Conservation (phyloP, 2,113 vertebrate genomes). For the Spilogale gracilis region DNA sequence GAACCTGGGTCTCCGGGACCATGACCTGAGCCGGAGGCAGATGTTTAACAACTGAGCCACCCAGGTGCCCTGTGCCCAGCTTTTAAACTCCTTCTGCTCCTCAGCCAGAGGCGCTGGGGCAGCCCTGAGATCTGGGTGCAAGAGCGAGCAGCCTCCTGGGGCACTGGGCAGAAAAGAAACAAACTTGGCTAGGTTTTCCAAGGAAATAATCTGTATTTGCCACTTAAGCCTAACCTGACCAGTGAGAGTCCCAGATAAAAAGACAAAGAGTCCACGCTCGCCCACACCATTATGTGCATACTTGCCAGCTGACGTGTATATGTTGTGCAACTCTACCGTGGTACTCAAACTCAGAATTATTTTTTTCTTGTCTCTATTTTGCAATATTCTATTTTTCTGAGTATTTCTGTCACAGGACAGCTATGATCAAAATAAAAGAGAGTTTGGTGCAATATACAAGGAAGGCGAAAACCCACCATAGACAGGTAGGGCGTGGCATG, state of each 20-base stretch:
- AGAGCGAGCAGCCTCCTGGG: neutral
- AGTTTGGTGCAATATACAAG: neutral
- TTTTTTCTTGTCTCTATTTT: slow-evolving; percentile 28
- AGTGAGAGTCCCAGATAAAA: neutral
- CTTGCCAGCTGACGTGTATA: neutral
- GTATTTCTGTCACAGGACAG: neutral
- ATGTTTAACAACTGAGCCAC: no score
- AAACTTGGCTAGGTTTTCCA: neutral
- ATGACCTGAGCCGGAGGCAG: no score
- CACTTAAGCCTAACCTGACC: neutral
- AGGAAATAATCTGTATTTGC: neutral
- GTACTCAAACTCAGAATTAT: neutral
- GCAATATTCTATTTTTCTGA: neutral
- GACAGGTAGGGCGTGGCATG: neutral
- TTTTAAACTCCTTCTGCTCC: neutral
- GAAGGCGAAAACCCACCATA: neutral
- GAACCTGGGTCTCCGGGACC: no score
- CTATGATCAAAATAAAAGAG: neutral
- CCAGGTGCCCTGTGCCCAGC: neutral
- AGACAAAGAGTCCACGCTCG: neutral
- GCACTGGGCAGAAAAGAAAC: neutral
- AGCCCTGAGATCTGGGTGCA: neutral
- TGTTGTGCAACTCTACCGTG: neutral
- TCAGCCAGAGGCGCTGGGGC: neutral
- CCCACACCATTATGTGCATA: neutral